phyloP scores from a whole-genome alignment of 1,140 invertebrate genomes.

The Pissodes strobi region DNA sequence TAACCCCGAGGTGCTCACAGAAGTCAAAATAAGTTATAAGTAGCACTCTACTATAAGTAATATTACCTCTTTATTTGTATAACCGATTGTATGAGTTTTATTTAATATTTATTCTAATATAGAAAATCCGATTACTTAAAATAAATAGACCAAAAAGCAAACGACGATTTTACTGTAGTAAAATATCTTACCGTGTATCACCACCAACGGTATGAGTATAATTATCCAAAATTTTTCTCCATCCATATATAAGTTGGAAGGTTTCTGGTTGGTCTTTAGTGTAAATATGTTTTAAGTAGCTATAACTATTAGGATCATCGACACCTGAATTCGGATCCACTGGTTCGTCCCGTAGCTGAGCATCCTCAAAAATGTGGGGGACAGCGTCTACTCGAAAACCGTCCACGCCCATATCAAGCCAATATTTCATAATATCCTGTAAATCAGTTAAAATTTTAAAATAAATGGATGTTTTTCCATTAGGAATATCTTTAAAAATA shows the following conservation, averaged over 20 bases:
- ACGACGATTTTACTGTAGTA: no score
- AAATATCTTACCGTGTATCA: constrained; percentile 50
- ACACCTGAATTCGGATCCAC: constrained; percentile 17
- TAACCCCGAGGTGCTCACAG: no score
- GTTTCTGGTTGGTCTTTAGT: constrained; percentile 66
- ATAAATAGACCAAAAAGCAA: no score
- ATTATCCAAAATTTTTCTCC: constrained; percentile 66
- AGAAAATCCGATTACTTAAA: no score
- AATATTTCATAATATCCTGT: constrained; percentile 68
- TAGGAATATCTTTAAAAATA: no score
- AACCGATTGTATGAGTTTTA: no score
- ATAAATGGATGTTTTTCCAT: no score
- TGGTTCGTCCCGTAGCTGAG: constrained; percentile 62
- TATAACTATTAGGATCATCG: constrained; percentile 59
- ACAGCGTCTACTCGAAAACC: constrained; percentile 72
- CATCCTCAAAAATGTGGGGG: constrained; percentile 40
- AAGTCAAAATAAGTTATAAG: no score
- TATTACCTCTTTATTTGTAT: no score
- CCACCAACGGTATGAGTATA: constrained; percentile 59
- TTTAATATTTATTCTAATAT: no score
- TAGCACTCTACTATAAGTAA: no score
- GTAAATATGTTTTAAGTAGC: constrained; percentile 65
- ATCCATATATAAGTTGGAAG: constrained; percentile 66
- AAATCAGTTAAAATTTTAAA: no score
- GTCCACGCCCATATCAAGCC: constrained; percentile 72